A percentile compares a stretch with the other conserved stretches of the same genome.
Conservation (phyloP, 1,140 invertebrate species). For the Nephotettix cincticeps region DNA sequence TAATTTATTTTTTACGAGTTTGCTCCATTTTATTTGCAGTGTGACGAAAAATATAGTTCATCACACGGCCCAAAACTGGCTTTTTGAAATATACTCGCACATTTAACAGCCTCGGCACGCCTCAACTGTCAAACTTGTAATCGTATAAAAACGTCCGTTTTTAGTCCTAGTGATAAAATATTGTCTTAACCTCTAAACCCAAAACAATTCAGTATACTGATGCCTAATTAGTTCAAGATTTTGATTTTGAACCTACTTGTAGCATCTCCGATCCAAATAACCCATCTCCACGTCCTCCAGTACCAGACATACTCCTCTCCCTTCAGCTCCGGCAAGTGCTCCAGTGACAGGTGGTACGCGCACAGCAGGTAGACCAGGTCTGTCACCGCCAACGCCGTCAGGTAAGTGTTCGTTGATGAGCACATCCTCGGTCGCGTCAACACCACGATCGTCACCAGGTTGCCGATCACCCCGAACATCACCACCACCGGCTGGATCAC, state of each 20-base stretch:
- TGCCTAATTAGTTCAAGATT: no score
- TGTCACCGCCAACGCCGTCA: constrained; percentile 70
- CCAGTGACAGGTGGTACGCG: constrained; percentile 62
- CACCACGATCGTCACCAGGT: constrained; percentile 70
- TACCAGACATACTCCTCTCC: constrained; percentile 47
- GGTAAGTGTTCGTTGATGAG: constrained; percentile 72
- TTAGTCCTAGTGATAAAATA: no score
- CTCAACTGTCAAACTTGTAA: no score
- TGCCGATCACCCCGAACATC: constrained; percentile 67
- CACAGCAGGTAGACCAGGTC: constrained; percentile 70
- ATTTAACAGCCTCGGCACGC: no score
- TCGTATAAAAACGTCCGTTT: no score
- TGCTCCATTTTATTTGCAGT: no score
- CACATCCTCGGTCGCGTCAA: constrained; percentile 72
- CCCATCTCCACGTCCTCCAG: constrained; percentile 57
- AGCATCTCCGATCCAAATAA: constrained; percentile 61
- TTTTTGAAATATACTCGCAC: no score
- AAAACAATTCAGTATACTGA: no score
- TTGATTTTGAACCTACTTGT: constrained; percentile 53
- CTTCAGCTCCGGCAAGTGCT: constrained; percentile 57
- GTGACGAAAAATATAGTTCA: no score
- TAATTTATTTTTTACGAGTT: no score
- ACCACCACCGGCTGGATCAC: constrained; percentile 67
- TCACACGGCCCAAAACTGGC: no score
- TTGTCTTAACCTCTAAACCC: no score